Conservation (phyloP, 2,888 invertebrate species). For the Drosophila mimetica region DNA sequence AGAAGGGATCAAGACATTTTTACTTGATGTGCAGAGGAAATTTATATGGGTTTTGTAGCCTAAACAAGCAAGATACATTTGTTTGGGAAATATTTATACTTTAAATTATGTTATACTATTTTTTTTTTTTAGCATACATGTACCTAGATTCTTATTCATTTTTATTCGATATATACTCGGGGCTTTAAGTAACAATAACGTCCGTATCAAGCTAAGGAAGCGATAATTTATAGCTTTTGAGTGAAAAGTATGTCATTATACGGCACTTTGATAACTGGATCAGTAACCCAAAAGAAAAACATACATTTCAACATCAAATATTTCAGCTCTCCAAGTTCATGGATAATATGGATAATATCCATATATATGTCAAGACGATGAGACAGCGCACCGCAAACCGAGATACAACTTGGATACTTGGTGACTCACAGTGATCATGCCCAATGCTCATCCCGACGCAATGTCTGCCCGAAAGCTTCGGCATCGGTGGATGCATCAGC, state of each 20-base stretch:
- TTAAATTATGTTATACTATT: too few relatives aligned
- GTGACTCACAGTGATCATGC: constrained; percentile 36
- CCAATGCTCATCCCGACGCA: constrained; percentile 60
- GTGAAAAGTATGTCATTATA: too few relatives aligned
- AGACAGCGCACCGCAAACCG: background rate
- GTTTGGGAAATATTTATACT: background rate
- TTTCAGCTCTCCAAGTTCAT: background rate
- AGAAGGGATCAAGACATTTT: background rate
- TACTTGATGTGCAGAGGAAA: background rate
- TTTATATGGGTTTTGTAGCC: background rate
- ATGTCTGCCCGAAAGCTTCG: constrained; percentile 50
- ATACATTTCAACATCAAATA: background rate
- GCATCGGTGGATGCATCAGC: constrained; percentile 52
- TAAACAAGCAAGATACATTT: background rate
- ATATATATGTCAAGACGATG: background rate
- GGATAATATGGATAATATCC: background rate
- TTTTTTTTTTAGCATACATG: too few relatives aligned
- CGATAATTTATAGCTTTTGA: too few relatives aligned
- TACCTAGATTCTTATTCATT: too few relatives aligned
- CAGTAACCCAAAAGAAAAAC: background rate
- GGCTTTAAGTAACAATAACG: too few relatives aligned
- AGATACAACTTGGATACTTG: background rate
- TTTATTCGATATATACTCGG: too few relatives aligned
- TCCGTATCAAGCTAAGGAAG: too few relatives aligned
- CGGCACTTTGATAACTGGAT: too few relatives aligned